Percentiles rank a stretch among this genome's conserved stretches.
phyloP scores from a whole-genome alignment of 2,888 invertebrate species.

The Apoderus coryli region DNA sequence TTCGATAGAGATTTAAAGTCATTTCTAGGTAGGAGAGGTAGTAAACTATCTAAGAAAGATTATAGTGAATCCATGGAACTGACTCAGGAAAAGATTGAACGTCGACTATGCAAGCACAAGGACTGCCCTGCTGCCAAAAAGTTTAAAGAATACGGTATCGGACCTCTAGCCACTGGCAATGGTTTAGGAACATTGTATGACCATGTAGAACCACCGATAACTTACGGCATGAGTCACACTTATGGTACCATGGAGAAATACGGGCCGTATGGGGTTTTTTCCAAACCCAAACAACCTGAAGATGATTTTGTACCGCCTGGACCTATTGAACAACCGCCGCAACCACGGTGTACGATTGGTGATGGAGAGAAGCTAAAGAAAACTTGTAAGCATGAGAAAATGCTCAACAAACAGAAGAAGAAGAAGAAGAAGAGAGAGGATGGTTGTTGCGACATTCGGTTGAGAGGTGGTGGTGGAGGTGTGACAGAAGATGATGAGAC shows the following conservation, averaged over 20 bases:
- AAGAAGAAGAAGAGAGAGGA: not conserved
- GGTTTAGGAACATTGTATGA: slow-evolving; percentile 26
- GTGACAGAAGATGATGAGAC: too few species aligned
- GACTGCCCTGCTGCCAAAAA: slow-evolving; percentile 29
- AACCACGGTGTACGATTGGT: too few species aligned
- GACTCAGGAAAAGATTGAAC: slow-evolving; percentile 20
- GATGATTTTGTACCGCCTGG: not conserved
- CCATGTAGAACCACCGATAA: slow-evolving; percentile 20
- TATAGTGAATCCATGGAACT: not conserved
- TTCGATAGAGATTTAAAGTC: not conserved
- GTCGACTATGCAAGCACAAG: slow-evolving; percentile 24
- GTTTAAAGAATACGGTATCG: slow-evolving; percentile 31
- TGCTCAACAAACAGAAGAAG: too few species aligned
- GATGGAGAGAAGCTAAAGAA: too few species aligned
- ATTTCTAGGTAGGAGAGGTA: not conserved
- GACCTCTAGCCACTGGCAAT: slow-evolving; percentile 27
- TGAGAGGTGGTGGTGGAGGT: slow-evolving; percentile 6
- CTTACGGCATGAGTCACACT: slow-evolving; percentile 27
- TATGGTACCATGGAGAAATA: slow-evolving; percentile 26
- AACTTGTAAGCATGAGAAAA: too few species aligned
- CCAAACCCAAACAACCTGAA: slow-evolving; percentile 8
- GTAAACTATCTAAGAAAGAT: not conserved
- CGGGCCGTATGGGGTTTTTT: slow-evolving; percentile 26
- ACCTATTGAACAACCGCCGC: too few species aligned
- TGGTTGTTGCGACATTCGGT: not conserved